These are phyloP conservation scores for Eueides isabella DNA, from an alignment of 1,140 invertebrate genomes.

Conservation along the genomic window DNA sequence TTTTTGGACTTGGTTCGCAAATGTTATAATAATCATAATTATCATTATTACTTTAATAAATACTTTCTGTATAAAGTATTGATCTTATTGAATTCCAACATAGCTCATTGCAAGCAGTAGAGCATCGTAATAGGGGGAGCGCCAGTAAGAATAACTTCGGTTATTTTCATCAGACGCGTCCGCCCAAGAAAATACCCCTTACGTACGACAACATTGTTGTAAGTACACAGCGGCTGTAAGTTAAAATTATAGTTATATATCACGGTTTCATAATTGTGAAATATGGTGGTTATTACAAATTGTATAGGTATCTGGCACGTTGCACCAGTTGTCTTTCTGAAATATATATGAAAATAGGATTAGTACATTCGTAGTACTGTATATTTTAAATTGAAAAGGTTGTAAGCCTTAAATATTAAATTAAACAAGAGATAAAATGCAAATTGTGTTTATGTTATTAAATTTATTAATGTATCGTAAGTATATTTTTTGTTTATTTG, in stretches of 20 bases:
- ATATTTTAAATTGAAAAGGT: too few species aligned
- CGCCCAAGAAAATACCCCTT: constrained; percentile 60
- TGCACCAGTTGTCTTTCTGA: too few species aligned
- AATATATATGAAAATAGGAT: too few species aligned
- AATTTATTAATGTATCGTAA: too few species aligned
- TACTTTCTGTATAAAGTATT: not conserved
- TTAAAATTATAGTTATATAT: constrained; percentile 7
- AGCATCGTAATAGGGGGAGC: constrained; percentile 49
- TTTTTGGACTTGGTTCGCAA: not conserved
- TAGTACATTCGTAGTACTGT: too few species aligned
- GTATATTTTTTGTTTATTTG: too few species aligned
- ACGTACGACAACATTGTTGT: constrained; percentile 64
- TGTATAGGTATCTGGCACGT: too few species aligned
- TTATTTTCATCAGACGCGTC: constrained; percentile 66
- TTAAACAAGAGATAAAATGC: too few species aligned
- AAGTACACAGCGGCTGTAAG: constrained; percentile 25
- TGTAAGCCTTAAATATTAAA: too few species aligned
- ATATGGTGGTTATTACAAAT: not conserved
- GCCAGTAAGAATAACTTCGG: constrained; percentile 49
- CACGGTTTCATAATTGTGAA: not conserved
- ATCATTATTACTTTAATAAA: not conserved
- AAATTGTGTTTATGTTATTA: too few species aligned
- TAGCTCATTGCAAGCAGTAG: constrained; percentile 34
- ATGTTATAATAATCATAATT: not conserved
- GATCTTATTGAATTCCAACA: constrained; percentile 19